Evolutionary conservation across 2,113 vertebrate genomes (phyloP), one percentile per base, ranked within the genome.

Genomic region (Aleadryas rufinucha): DNA sequence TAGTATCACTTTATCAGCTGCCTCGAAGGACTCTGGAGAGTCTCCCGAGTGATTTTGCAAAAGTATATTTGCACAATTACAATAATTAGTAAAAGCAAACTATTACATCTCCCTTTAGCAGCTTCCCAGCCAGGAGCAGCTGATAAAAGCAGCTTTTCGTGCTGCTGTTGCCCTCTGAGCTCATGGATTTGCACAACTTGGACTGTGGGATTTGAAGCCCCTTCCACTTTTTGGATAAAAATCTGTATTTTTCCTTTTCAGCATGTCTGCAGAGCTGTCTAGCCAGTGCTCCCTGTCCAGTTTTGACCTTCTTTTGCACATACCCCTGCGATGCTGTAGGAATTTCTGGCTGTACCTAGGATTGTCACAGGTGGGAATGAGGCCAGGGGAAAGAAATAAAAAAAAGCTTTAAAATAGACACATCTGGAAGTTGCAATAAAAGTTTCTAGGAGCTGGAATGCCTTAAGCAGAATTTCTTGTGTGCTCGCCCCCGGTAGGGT

Each of bases 401-500:
- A 47, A 71, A 37, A 50, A 35, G 8, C 35, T 89, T 84, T 57
- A 76, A 79, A 87, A 76, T 12, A 63, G 78, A 35, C 57, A 63
- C 82, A 88, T 86, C 66, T 96, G 91, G 86, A 89, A 90, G 39
- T 47, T 84, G 27, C 86, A 37, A 11, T 71, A 13, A 72, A 89
- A 52, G 33, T 85, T 85, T 74, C 45, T 35, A 28, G 74, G 86
- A 64, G 57, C 71, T 87, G 87, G 60, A 41, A 72, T 0, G 2
- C 45, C 42, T 83, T n/a, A 13, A 74, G 30, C n/a, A 27, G 74
- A 14, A 27, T 76, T 94, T 60, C 35, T 70, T 30, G 17, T 45
- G 42, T 2, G 1, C 30, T 86, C 1, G 0, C 12, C 3, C 3
- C 10, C 3, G 3, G 12, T 20, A 10, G 31, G 42, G 37, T 66